Base-by-base conservation (phyloP, 2,113 vertebrate genomes). In the human region DNA sequence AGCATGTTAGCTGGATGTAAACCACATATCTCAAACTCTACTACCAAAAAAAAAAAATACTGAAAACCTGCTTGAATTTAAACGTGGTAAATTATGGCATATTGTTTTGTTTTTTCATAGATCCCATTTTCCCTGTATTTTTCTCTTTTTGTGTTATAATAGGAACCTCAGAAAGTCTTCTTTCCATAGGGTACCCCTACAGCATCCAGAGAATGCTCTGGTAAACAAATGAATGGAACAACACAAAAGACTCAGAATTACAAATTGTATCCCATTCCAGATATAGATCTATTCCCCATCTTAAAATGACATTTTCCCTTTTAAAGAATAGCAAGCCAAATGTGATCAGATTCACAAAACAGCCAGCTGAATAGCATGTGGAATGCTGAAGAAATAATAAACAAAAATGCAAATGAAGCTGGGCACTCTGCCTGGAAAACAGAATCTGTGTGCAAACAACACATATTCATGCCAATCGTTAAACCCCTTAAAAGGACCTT, bases 341-440 rank as follows among this genome's bases (percentile, higher is more conserved):
- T 55, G 16, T 40, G 18, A 50, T 81, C 17, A 35, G 57, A 59
- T 40, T 94, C 55, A 66, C 17, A 70, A 81, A 94, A 72, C 68
- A 93, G 48, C 40, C 55, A 79, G 59, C 76, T 82, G 45, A 90
- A 93, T 14, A 82, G 25, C 84, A 84, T 72, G 59, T 30, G n/a
- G 59, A 90, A 91, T 59, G 64, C 27, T 95, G 59, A 85, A 68
- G 38, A 97, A 64, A 94, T 59, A 93, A 94, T 97, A 94, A 96
- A 89, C 68, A 92, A 72, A 84, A 94, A 93, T 91, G 81, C 81
- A 95, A 95, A 93, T 90, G 72, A 88, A 50, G 61, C 94, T 98
- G 97, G 97, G 98, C 97, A 70, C 75, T 92, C 78, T 97, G 98
- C 98, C 98, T 96, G 92, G 87, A 98, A 98, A 98, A 94, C 72